Base-by-base conservation (phyloP, 2,888 invertebrate species). In the Synanthedon vespiformis region DNA sequence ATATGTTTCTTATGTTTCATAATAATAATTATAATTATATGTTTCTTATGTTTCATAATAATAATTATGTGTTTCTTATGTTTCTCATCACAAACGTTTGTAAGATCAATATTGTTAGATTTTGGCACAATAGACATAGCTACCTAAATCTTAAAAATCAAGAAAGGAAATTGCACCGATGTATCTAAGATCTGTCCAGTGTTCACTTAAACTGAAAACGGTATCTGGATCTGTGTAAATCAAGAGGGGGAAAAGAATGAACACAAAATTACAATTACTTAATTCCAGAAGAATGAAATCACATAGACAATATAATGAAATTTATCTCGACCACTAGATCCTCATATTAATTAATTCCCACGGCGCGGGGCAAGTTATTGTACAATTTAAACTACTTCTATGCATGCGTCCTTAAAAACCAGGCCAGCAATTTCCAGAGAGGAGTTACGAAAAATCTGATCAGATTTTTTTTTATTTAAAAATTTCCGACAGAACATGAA, bases 191-290 rank as follows among this genome's bases (percentile, higher is more conserved):
- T 68, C 61, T 61, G 60, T 61, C 61, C 62, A 57, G 58, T 67
- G 74, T 74, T 70, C 72, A 70, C 70, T 72, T 60, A 52, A 51
- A 56, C 56, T 56, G 58, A 63, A 50, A 34, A 62, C 61, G 67
- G 72, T 83, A 80, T 81, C 79, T 68, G 62, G 67, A 71, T 71
- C 65, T 65, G 61, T 69, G 70, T 67, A 71, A 77, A 79, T 78
- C 63, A 58, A 60, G 52, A 57, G 52, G n/a, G 61, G 40, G 22
- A 18, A 41, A 48, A 34, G 34, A 34, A 34, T 34, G 34, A 10
- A 34, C 10, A 34, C 34, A 34, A 34, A 34, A 34, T 34, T 10
- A 34, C 34, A 34, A 8, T 34, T 10, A 34, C 34, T 34, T 34
- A 34, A 34, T 22, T 22, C 1, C 5, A n/a, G n/a, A n/a, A n/a